Evolutionary conservation across 1,140 invertebrate species (phyloP), one percentile per base, ranked within the genome.

Genomic region (Teleopsis dalmanni): DNA sequence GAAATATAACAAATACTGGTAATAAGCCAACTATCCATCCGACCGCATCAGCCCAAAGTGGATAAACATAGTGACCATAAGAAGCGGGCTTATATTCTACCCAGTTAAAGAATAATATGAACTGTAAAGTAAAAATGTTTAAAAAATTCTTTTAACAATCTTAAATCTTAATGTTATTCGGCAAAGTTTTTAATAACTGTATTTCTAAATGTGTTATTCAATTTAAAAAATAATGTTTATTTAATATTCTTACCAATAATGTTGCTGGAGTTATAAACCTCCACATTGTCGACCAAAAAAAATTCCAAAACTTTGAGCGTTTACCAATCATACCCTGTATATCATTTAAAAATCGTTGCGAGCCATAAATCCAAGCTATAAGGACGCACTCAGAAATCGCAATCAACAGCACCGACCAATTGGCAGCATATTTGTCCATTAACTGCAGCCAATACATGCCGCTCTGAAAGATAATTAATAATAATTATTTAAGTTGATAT

Each of bases 351-450:
- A 91, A 91, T 31, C 85, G 78, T 60, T 88, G 82, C 1, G 85
- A 82, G 0, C 88, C 88, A 64, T 91, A 91, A 3, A 91, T 78
- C 85, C 86, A 91, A 9, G 82, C 81, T 25, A 91, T 82, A 1
- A 87, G 75, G 36, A 88, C 78, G 46, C 86, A 82, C 69, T 91
- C 87, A 25, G 77, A 75, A 36, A 89, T 85, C 8, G 87, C 88
- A 53, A 91, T 88, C 10, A 91, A 72, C 34, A 90, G 72, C 1
- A 90, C 88, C 14, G 86, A 88, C 81, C 85, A 91, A 60, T 88
- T 89, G 14, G 87, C 88, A 1, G 87, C 86, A 59, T 91, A 89
- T 54, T 87, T 87, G 58, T 91, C 87, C 82, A 91, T 87, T 48
- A 91, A 58, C 59, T 89, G 85, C 10, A 90, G 72, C 79, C 87